Base-by-base conservation (phyloP, 2,888 invertebrate genomes). In the Papilio protenor region DNA sequence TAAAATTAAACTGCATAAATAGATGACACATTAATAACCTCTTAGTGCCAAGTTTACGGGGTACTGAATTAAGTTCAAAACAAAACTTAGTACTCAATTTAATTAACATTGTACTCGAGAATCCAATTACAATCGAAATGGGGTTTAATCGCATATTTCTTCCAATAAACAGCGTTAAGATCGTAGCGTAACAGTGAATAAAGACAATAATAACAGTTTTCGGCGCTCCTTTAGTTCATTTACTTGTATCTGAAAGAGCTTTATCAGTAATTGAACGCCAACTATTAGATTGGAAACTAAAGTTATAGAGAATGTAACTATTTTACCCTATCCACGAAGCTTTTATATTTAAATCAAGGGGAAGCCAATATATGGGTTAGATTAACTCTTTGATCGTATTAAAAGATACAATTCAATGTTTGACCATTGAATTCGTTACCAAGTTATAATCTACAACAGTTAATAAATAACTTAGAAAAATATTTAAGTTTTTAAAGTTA, bases 211-310 rank as follows among this genome's bases (percentile, higher is more conserved):
- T 86, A 87, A 85, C 86, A 75, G 86, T 87, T 87, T 85, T 81
- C 84, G 86, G 86, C 84, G 85, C 85, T 86, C 86, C 85, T 85
- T 85, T 85, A 87, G 86, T 88, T 89, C 85, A 87, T 89, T 86
- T 83, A 80, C 84, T 81, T 84, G 84, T 85, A 88, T 88, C 87
- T 85, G 83, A 80, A 84, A 84, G 85, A 87, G 88, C 86, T 91
- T 89, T 90, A 91, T 90, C 87, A 88, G 85, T 89, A 88, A 90
- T 90, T 91, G 88, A 90, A 90, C 90, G 87, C 87, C 87, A 87
- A 87, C 88, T 88, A 89, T 92, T 88, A 89, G 87, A 87, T 86
- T 84, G 84, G 83, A 85, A 85, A 86, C 88, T 87, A 84, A 90
- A 90, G 89, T 91, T 90, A 90, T 87, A 84, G 81, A 80, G 80